A percentile compares a stretch with the other conserved stretches of the same genome.
phyloP scores from a whole-genome alignment of 35 echinoderm and acorn worm species.

The Chiridota heheva region DNA sequence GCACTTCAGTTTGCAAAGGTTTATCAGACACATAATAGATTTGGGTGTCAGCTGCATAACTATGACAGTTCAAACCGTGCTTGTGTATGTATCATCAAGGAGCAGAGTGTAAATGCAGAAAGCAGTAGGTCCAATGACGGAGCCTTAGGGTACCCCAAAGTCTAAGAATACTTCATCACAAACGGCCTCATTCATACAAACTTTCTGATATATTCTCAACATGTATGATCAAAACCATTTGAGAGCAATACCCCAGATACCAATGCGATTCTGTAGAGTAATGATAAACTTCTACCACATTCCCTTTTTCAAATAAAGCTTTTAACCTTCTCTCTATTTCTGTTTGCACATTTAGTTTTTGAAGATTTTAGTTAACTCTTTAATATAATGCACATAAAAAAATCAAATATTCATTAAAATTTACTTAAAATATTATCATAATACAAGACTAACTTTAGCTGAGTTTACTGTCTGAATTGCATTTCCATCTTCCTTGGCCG shows the following conservation, averaged over 20 bases:
- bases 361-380: not conserved
- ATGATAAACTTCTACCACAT: conserved; percentile 28
- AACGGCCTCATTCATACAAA: not conserved
- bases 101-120: not conserved
- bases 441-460: no score
- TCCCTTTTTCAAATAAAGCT: not conserved
- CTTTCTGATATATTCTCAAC: conserved; percentile 5
- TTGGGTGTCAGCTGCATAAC: no score
- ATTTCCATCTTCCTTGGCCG: no score
- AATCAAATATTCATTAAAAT: no score
- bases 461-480: no score
- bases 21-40: no score
- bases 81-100: not conserved
- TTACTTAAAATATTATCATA: no score
- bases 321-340: conserved; percentile 1
- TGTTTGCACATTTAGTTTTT: conserved; percentile 20
- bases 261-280: conserved; percentile 38
- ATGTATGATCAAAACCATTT: conserved; percentile 65
- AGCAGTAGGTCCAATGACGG: conserved; percentile 48
- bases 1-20: no score
- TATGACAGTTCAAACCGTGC: no score
- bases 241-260: conserved; percentile 38
- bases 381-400: no score
- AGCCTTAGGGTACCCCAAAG: conserved; percentile 72
- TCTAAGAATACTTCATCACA: conserved; percentile 10